Base-by-base conservation (phyloP, 2,888 invertebrate species). In the Eretmocerus hayati region DNA sequence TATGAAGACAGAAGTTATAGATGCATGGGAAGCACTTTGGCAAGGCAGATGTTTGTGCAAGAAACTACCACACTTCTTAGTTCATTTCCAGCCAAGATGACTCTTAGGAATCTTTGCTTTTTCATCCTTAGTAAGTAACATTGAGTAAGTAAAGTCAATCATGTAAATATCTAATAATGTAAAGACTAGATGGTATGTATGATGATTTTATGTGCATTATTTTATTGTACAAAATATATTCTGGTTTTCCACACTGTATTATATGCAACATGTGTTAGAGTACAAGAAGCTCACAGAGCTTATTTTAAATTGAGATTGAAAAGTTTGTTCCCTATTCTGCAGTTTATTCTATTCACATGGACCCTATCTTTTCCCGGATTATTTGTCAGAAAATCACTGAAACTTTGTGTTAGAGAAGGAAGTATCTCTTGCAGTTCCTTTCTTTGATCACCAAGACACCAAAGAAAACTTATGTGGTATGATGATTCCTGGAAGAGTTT, bases 381-480 rank as follows among this genome's bases (percentile, higher is more conserved):
- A 39, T 67, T 62, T 3, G 59, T 55, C 32, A 72, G 59, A 42
- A 74, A 59, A 32, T 72, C 60, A 11, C 66, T 54, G 43, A 79
- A 63, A 40, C 65, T 65, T 9, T 65, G 54, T 63, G 79, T 78
- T n/a, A 86, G 65, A 30, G 72, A 59, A 1, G 77, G 71, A 50
- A 83, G 62, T 52, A 77, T 62, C 23, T 63, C 55, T 42, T 66
- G 71, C 11, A 86, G 62, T 52, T 75, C 64, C 19, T 72, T 62
- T 58, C 77, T 76, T 56, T 78, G 73, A 69, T 90, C 80, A 1
- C 88, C 89, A 45, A 82, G 73, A 52, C 81, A 78, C 90, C 91
- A 93, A 11, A 84, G 74, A 56, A 92, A 74, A 65, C 92, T 92
- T 61, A 88, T 78, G 65, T 93, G 93, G 72, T 87, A 89, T 2